phyloP scores from a whole-genome alignment of 2,797 vertebrate species.

The Sebastes minor region DNA sequence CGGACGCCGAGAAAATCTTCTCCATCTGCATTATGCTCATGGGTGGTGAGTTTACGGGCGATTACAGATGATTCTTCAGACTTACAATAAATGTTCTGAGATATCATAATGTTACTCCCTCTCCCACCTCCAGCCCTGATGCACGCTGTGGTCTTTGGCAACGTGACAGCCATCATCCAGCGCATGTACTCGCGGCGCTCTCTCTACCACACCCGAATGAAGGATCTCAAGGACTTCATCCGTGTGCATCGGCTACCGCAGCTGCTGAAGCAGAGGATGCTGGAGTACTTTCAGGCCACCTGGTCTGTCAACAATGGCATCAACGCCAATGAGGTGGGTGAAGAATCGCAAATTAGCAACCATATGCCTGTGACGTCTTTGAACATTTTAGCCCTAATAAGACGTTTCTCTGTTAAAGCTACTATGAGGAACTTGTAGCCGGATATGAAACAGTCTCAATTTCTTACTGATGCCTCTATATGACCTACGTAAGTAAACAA shows the following conservation, averaged over 20 bases:
- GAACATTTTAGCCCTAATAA: neutral
- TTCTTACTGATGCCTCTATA: neutral
- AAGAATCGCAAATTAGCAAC: neutral
- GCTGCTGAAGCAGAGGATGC: constrained; percentile 94
- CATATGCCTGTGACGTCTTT: neutral
- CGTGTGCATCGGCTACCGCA: constrained; percentile 92
- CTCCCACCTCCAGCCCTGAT: constrained; percentile 87
- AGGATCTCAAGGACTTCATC: constrained; percentile 97
- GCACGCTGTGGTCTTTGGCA: constrained; percentile 97
- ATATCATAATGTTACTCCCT: neutral
- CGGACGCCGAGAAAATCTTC: constrained; percentile 95
- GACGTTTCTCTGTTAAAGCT: neutral
- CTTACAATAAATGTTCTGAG: neutral
- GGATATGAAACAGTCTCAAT: neutral
- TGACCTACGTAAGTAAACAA: neutral
- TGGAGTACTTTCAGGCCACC: constrained; percentile 97
- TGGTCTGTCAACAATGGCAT: constrained; percentile 98
- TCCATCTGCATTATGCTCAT: constrained; percentile 98
- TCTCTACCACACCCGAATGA: constrained; percentile 95
- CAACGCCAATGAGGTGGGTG: constrained; percentile 91
- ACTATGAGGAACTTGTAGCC: neutral
- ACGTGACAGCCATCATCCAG: constrained; percentile 98
- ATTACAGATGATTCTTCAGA: neutral
- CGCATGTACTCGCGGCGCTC: constrained; percentile 97
- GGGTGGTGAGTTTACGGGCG: constrained; percentile 81